Percentiles rank a stretch among this genome's conserved stretches.
These are phyloP conservation scores for Cephalotes varians DNA, from an alignment of 2,888 invertebrate species.

Conservation along the genomic window DNA sequence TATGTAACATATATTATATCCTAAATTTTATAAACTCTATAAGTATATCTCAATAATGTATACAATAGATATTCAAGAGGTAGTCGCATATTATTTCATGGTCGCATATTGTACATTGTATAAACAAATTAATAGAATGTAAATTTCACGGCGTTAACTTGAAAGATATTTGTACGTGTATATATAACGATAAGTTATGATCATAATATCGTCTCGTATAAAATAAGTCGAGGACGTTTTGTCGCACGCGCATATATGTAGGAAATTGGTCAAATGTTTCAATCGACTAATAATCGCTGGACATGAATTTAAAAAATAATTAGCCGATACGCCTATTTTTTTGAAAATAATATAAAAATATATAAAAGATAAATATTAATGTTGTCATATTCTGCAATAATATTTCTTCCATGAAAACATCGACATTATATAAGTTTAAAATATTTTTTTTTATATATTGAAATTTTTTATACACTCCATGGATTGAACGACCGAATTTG, in stretches of 20 bases:
- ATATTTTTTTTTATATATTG: neutral
- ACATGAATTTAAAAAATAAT: neutral
- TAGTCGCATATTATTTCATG: neutral
- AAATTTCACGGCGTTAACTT: neutral
- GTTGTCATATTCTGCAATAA: neutral
- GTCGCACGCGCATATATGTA: neutral
- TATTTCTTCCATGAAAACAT: neutral
- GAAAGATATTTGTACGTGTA: neutral
- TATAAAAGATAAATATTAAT: neutral
- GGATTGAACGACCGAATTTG: neutral
- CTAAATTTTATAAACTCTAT: neutral
- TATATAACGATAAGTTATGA: neutral
- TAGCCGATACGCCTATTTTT: neutral
- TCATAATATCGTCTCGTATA: neutral
- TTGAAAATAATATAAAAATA: neutral
- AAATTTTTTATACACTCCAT: neutral
- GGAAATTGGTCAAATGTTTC: neutral
- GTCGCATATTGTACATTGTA: neutral
- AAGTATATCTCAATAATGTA: neutral
- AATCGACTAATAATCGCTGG: neutral
- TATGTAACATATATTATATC: neutral
- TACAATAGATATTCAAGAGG: neutral
- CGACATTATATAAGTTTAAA: neutral
- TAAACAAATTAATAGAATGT: neutral
- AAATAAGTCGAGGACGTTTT: slow-evolving; percentile 4